phyloP scores from a whole-genome alignment of 2,113 vertebrate genomes.

The Caretta caretta region DNA sequence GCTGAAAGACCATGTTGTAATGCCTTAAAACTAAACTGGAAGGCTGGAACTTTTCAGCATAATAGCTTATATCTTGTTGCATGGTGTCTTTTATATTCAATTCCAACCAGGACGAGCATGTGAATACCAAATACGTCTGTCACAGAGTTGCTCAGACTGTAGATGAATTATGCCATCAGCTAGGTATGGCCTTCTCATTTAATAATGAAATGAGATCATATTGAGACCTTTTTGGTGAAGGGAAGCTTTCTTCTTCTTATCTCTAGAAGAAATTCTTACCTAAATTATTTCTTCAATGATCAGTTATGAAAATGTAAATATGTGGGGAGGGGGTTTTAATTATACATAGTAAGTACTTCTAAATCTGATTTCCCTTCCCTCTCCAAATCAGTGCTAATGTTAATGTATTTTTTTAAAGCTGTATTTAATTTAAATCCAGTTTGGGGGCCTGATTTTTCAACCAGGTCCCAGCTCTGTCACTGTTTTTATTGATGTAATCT shows the following conservation, averaged over 20 bases:
- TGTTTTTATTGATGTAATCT: not conserved
- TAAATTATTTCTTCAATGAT: not conserved
- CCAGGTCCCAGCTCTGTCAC: not conserved
- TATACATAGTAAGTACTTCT: not conserved
- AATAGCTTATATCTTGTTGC: not conserved
- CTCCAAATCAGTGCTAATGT: not conserved
- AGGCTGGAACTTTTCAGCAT: not conserved
- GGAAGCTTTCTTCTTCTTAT: not conserved
- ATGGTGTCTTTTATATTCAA: not conserved
- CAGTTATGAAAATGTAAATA: not conserved
- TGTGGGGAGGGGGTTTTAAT: not conserved
- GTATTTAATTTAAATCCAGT: not conserved
- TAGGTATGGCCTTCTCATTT: conserved; percentile 27
- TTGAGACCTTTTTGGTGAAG: not conserved
- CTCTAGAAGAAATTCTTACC: not conserved
- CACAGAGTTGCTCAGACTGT: not conserved
- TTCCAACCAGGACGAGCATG: not conserved
- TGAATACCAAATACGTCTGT: not conserved
- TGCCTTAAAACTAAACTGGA: not conserved
- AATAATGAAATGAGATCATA: not conserved
- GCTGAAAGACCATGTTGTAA: not conserved
- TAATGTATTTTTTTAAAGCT: not conserved
- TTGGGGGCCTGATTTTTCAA: not conserved
- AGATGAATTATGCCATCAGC: not conserved
- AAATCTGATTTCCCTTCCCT: not conserved